Conservation (phyloP, 2,797 vertebrate species). For the Artibeus lituratus region DNA sequence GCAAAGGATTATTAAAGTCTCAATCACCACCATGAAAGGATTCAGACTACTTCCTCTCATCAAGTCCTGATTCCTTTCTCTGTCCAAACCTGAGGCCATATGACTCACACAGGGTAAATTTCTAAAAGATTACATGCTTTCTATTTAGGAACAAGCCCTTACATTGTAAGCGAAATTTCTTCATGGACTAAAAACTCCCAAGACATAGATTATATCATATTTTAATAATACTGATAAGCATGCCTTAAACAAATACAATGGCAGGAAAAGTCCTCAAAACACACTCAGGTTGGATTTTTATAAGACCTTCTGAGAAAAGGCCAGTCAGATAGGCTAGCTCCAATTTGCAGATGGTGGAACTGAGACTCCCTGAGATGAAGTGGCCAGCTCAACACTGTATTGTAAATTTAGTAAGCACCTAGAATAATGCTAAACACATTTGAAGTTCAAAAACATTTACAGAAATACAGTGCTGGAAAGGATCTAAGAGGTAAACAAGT, state of each 20-base stretch:
- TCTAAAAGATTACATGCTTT: background rate
- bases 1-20: background rate
- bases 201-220: background rate
- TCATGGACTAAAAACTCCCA: background rate
- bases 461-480: background rate
- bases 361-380: background rate
- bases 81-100: background rate
- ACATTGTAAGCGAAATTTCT: conserved; percentile 18
- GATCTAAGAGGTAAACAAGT: background rate
- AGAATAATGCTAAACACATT: background rate
- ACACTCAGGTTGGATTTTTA: background rate
- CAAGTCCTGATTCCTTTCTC: background rate
- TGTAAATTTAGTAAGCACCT: background rate
- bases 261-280: background rate
- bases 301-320: background rate
- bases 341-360: conserved; percentile 3
- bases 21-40: background rate
- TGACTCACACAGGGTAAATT: background rate
- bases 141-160: background rate
- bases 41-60: background rate
- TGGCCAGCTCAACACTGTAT: background rate
- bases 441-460: background rate
- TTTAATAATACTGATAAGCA: background rate
- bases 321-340: background rate
- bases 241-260: background rate